Evolutionary conservation across 2,113 vertebrate species (phyloP), one percentile per base, ranked within the genome.

Genomic region (Ailuropoda melanoleuca): DNA sequence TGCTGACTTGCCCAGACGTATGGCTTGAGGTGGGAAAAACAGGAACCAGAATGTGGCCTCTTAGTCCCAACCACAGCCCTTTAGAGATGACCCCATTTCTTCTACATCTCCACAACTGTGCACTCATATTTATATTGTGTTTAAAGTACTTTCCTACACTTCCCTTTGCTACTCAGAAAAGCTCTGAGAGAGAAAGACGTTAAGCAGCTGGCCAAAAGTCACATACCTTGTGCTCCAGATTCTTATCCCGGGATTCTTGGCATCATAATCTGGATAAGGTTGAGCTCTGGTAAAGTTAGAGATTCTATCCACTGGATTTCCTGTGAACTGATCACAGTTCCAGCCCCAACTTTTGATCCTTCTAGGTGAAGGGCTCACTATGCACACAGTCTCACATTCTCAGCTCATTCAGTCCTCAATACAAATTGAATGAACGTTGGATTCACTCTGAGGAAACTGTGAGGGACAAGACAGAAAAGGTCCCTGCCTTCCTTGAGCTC

Each of bases 31-130:
- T 95, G 87, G 64, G 78, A 75, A 58, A 70, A 86, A 96, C 11
- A n/a, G 90, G 75, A 95, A 96, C 87, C 96, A 98, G 96, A 96
- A 66, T 9, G 2, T 8, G 24, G 72, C 1, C 60, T 53, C 37
- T 68, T 21, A 8, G 8, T 74, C 18, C 91, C 60, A 93, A 64
- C 24, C 21, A 39, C 19, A 86, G 55, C 24, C 50, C 48, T 80
- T 88, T 68, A 83, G 81, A 87, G 53, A 94, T 34, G 66, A 58
- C 24, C 62, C 46, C 34, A 55, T 82, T 37, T 93, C 34, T 80
- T n/a, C 81, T 75, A 0, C 4, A 14, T 80, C 53, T 43, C 82
- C 24, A 75, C 0, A 14, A 55, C 26, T 34, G 34, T 13, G 9
- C 24, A 70, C 14, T 84, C 60, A 37, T 17, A 53, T 81, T 60